phyloP scores from a whole-genome alignment of 2,888 invertebrate genomes.

The Altica lythri region DNA sequence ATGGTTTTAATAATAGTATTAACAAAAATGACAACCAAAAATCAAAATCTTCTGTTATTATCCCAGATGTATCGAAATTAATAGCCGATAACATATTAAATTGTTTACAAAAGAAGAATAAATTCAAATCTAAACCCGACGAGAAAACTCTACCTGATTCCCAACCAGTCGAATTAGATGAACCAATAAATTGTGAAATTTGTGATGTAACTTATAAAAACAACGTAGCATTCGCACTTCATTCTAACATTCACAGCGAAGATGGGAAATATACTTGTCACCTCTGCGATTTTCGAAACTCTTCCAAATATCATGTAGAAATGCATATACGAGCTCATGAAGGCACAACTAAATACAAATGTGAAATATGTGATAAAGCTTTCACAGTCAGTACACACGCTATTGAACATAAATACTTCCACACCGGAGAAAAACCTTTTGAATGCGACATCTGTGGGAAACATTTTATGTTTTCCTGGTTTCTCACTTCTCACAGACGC shows the following conservation, averaged over 20 bases:
- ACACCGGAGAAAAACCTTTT: slow-evolving; percentile 61
- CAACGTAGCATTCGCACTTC: slow-evolving; percentile 50
- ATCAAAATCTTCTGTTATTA: no score
- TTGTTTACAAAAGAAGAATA: slow-evolving; percentile 33
- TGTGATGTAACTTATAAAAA: slow-evolving; percentile 51
- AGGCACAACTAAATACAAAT: slow-evolving; percentile 57
- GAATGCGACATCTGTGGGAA: slow-evolving; percentile 61
- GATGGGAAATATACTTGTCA: slow-evolving; percentile 50
- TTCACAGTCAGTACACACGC: slow-evolving; percentile 60
- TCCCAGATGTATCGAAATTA: slow-evolving; percentile 1
- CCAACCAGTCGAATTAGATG: slow-evolving; percentile 45
- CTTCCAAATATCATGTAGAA: slow-evolving; percentile 50
- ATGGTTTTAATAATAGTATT: slow-evolving; percentile 15
- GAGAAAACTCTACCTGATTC: slow-evolving; percentile 23
- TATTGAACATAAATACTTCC: slow-evolving; percentile 56
- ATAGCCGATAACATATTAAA: slow-evolving; percentile 33
- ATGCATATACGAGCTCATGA: slow-evolving; percentile 58
- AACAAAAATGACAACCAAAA: slow-evolving; percentile 31
- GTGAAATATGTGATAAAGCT: slow-evolving; percentile 57
- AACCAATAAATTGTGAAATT: slow-evolving; percentile 51
- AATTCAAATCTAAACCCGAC: slow-evolving; percentile 27
- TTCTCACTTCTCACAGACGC: slow-evolving; percentile 60
- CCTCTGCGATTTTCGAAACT: slow-evolving; percentile 48
- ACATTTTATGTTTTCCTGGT: slow-evolving; percentile 61
- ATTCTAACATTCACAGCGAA: slow-evolving; percentile 47